phyloP scores from a whole-genome alignment of 2,797 vertebrate genomes.

The Erithacus rubecula region DNA sequence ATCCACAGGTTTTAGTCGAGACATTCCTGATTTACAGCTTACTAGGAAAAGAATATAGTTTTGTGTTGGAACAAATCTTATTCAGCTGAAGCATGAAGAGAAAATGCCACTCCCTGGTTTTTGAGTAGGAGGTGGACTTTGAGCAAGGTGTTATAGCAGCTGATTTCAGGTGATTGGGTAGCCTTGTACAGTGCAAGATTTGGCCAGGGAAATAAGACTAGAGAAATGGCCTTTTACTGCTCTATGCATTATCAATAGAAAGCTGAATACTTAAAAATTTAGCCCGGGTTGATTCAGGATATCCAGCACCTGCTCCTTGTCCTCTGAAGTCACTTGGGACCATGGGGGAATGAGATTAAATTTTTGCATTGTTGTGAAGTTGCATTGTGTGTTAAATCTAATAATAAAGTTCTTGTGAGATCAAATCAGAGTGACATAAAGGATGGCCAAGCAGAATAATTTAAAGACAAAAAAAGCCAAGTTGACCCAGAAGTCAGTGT shows the following conservation, averaged over 20 bases:
- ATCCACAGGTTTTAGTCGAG: neutral
- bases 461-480: neutral
- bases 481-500: neutral
- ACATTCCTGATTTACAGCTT: neutral
- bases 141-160: neutral
- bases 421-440: neutral
- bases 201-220: neutral
- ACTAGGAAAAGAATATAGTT: neutral
- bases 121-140: neutral
- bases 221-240: neutral
- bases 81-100: neutral
- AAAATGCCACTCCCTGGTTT: neutral
- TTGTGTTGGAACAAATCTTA: neutral
- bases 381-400: neutral
- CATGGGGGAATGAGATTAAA: neutral
- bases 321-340: neutral
- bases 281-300: rapidly evolving
- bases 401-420: neutral
- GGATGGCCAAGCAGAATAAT: neutral
- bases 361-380: neutral
- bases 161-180: neutral
- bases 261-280: neutral
- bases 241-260: neutral
- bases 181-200: neutral
- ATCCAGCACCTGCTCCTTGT: neutral